Evolutionary conservation across 2,888 invertebrate species (phyloP), one percentile per base, ranked within the genome.

Genomic region (Synergus itoensis): DNA sequence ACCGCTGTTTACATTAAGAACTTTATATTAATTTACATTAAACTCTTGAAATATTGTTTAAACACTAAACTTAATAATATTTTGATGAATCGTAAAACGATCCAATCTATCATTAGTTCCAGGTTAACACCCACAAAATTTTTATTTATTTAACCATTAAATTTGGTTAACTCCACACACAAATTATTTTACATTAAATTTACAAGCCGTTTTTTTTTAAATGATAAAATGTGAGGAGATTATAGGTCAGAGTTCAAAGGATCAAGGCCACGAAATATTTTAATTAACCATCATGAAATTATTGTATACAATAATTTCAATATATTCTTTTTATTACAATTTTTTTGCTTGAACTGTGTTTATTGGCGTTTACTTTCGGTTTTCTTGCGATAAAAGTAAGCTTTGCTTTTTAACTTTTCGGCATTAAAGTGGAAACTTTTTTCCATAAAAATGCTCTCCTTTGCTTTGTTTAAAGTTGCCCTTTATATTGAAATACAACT

Each of bases 391-490:
- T 48, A 69, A 73, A 73, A 73, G 53, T 53, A 53, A 53, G n/a
- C 36, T 53, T 73, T 53, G 48, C 36, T 36, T 36, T 73, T 73
- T 36, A 73, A 73, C 73, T 73, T 73, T 21, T 36, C 9, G 48
- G 48, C 73, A 73, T 73, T 73, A 53, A 53, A 73, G 36, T 12
- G n/a, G 73, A 53, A 73, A 73, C 53, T 28, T 73, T 53, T 73
- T 73, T 48, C 21, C 48, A 36, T 53, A 28, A 28, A n/a, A 73
- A 73, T 53, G 36, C 45, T 73, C 36, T 7, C 53, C 53, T 53
- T 53, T 73, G 73, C 73, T 73, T 53, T 53, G 73, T 53, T 48
- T 16, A 73, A 53, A 53, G n/a, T 73, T 73, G 73, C 48, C 73
- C 73, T 53, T 73, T n/a, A 73, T 53, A 53, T 73, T 73, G 36